Evolutionary conservation across 2,797 vertebrate species (phyloP), one percentile per base, ranked within the genome.

Genomic region (Rhynchonycteris naso): DNA sequence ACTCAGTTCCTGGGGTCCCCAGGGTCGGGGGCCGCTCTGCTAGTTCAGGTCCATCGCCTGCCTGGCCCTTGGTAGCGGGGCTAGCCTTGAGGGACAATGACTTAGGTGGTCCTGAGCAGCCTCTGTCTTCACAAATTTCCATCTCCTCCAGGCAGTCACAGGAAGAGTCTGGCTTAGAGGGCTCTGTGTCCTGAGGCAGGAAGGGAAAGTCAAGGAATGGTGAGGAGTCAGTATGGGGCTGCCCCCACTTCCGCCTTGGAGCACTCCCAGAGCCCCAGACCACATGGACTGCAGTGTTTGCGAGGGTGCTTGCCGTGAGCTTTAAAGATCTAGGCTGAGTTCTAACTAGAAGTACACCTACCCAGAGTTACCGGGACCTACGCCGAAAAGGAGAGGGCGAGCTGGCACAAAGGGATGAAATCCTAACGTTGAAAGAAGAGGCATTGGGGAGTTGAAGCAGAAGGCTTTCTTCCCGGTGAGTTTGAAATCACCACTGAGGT

Each of bases 1-100:
- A 47, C 30, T 91, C 75, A 0, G 19, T 10, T 21, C 9, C 88
- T 0, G 19, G 47, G 28, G 28, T 61, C 33, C 56, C 84, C 0
- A 14, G 69, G 0, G 88, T 4, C 1, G 6, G 52, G 75, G 88
- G n/a, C 9, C 16, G 38, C 61, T 81, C 94, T 8, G 86, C 7
- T 0, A 19, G 65, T 13, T 88, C 50, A 0, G 92, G 96, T 8
- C 96, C 96, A 0, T 97, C 97, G 0, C 97, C 97, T 0, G 95
- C 95, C 65, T 97, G 97, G 72, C 97, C 96, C 69, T 97, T 97
- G 93, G 95, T 74, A 87, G 92, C 56, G 12, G 68, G 59, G 35
- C 66, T 50, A 2, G 92, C n/a, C 71, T 96, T 93, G 3, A 90
- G 50, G 61, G 95, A 50, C 28, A 47, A 33, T 0, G 56, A 56